Evolutionary conservation across 2,797 vertebrate genomes (phyloP), one percentile per base, ranked within the genome.

Genomic region (Thalassophryne amazonica): DNA sequence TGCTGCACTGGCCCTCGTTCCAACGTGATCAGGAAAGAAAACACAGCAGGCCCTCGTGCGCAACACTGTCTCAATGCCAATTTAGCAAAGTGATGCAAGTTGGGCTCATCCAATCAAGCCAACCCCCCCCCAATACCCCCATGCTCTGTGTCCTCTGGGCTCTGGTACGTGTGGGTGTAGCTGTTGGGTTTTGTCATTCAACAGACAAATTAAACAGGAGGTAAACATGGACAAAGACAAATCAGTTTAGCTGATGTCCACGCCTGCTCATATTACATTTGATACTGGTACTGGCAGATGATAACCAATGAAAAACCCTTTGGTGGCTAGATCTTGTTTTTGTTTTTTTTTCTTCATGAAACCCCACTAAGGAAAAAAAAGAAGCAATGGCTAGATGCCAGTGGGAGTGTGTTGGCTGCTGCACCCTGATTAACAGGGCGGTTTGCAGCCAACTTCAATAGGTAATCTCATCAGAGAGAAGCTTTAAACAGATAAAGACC

Each of bases 391-490:
- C 90, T 80, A 59, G 78, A 60, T 88, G 91, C 92, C 92, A 92
- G 81, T 69, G 83, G 84, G 78, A 79, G 88, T 87, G 78, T 81
- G 88, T 86, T 90, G 91, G 88, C 90, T 90, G 88, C 75, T 82
- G 88, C 89, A 87, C 81, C 86, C 87, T 91, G 90, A 93, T 93
- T 93, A 94, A 91, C 84, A 81, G 79, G 75, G 69, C 90, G 91
- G 90, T 92, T 93, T 91, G 91, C 90, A 88, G 91, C 91, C 91
- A 90, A 92, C 76, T 80, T 78, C 77, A 88, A 87, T 87, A 90
- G 91, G 85, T 86, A 90, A 92, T 92, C 88, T 90, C 84, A 92
- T 93, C 91, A 93, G 91, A 86, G 83, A 87, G 79, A 82, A 83
- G 88, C 86, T 93, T 91, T 90, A 86, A 85, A 90, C 81, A 89